Base-by-base conservation (phyloP, 23 tunicate species). In the Trididemnum miniatum region DNA sequence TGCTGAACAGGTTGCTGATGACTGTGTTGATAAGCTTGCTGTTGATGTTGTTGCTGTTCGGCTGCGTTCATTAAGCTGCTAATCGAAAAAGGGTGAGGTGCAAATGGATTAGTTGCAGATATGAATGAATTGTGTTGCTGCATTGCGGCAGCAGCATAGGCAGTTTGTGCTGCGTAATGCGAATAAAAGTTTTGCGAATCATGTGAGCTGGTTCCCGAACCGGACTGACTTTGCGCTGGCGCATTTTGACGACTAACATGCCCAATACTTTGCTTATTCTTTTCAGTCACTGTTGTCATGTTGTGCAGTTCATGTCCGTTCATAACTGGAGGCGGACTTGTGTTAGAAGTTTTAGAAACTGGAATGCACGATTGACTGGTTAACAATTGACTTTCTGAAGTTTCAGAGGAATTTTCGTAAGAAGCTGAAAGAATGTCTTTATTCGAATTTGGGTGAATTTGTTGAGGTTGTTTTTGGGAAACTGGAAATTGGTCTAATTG, bases 51-150 rank as follows among this genome's bases (percentile, higher is more conserved):
- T 59, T 88, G 87, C 35, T 63, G 87, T 18, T 91, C 97, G 62
- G 91, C 84, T 22, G 74, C 97, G 76, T 87, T 87, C 92, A 92
- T 92, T 2, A 92, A 35, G 40, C 97, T 84, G 51, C 89, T 83
- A 20, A 92, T 92, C 9, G 97, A 92, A 79, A 92, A 92, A 5
- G 97, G 97, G 62, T 92, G 97, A 23, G 85, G 86, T 1, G 92
- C 89, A 82, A 91, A 91, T 9, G 97, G 83, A 71, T 85, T 86
- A 36, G 39, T 31, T 20, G 84, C 90, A 35, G 84, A 73, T 15
- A 84, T 84, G 35, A 87, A 92, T 27, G 90, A 76, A 44, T 78
- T 71, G 63, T 87, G 97, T 35, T 90, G 96, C 71, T 87, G 89
- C 24, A 72, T 87, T 23, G 85, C 96, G n/a, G n/a, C n/a, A 25